These are phyloP conservation scores for Falco concolor DNA, from an alignment of 2,797 vertebrate genomes.

Conservation along the genomic window DNA sequence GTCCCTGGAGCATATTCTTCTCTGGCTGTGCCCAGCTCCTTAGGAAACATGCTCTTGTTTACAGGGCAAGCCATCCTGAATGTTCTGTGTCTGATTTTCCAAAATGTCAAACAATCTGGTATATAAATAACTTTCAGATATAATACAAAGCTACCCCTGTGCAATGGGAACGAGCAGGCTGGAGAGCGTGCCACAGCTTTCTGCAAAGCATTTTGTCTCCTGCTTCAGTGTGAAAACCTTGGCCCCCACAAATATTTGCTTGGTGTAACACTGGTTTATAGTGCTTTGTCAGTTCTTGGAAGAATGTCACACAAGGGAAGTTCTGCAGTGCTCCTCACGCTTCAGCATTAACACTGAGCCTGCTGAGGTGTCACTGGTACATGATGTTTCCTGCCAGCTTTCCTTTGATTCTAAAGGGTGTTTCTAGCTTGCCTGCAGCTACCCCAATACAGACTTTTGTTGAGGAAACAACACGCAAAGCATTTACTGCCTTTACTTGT, in stretches of 20 bases:
- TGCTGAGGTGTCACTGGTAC: neutral
- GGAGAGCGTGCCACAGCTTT: neutral
- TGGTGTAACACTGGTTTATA: neutral
- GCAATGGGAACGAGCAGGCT: neutral
- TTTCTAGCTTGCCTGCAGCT: neutral
- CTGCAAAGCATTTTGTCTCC: neutral
- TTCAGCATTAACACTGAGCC: neutral
- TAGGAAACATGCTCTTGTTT: neutral
- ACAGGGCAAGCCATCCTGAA: neutral
- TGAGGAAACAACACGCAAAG: neutral
- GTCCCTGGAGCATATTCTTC: neutral
- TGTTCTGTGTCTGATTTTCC: neutral
- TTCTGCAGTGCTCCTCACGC: neutral
- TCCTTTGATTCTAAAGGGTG: neutral
- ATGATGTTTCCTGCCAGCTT: neutral
- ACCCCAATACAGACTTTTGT: neutral
- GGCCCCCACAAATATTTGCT: constrained; percentile 32
- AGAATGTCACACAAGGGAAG: neutral
- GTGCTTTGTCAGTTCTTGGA: neutral
- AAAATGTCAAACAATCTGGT: constrained; percentile 14
- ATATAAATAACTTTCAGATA: constrained; percentile 19
- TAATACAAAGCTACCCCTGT: constrained; percentile 9
- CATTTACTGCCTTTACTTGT: neutral
- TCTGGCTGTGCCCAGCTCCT: neutral
- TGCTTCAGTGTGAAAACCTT: neutral